These are phyloP conservation scores for Trichacis sp. DNA, from an alignment of 2,888 invertebrate species.

Conservation along the genomic window DNA sequence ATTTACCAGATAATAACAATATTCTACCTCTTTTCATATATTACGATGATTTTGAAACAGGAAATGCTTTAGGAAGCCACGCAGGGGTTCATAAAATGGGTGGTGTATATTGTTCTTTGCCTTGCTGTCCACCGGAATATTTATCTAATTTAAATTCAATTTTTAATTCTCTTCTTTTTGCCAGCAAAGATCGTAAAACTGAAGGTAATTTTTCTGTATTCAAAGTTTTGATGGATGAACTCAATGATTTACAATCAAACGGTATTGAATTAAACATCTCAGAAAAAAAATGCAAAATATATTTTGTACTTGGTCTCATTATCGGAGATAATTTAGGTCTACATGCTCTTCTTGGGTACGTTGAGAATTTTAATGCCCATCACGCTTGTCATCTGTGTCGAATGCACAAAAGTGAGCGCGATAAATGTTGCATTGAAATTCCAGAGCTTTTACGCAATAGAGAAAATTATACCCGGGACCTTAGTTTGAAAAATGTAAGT, in stretches of 20 bases:
- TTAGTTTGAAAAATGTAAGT: not conserved
- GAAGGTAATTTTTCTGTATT: slow-evolving; percentile 20
- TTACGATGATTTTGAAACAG: too few relatives aligned
- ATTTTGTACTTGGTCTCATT: slow-evolving; percentile 31
- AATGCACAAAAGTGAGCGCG: slow-evolving; percentile 8
- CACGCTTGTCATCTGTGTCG: slow-evolving; percentile 38
- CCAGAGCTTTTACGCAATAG: not conserved
- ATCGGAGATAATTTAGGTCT: slow-evolving; percentile 24
- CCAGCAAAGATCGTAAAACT: slow-evolving; percentile 19
- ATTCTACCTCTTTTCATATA: too few relatives aligned
- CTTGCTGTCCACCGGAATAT: slow-evolving; percentile 24
- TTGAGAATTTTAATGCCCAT: slow-evolving; percentile 35
- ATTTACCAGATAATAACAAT: not conserved
- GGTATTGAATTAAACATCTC: slow-evolving; percentile 26
- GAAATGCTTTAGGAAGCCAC: slow-evolving; percentile 31
- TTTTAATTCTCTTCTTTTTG: slow-evolving; percentile 24
- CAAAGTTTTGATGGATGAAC: slow-evolving; percentile 30
- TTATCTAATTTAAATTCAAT: slow-evolving; percentile 17
- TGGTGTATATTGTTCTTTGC: slow-evolving; percentile 23
- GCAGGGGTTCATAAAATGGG: slow-evolving; percentile 26
- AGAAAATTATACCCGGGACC: slow-evolving; percentile 9
- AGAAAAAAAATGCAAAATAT: slow-evolving; percentile 10
- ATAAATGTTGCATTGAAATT: not conserved
- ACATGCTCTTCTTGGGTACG: slow-evolving; percentile 8
- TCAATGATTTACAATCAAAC: slow-evolving; percentile 23